Evolutionary conservation across 2,113 vertebrate genomes (phyloP).

Genomic region (Oceanodroma tethys): DNA sequence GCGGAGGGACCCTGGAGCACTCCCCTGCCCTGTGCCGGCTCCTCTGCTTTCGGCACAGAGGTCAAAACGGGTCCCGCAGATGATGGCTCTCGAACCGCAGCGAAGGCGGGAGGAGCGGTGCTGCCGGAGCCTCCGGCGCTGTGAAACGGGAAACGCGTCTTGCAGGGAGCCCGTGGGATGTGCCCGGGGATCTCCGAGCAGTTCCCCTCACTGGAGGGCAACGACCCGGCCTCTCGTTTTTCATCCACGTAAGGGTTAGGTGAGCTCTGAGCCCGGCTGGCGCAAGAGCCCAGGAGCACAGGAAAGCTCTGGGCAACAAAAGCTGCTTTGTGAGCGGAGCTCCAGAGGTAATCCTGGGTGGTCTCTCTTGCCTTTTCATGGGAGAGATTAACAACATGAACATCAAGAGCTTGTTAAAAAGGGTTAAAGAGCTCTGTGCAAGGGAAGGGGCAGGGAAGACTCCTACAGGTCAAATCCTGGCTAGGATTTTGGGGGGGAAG

Average conservation of each 20-base stretch:
- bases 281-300: neutral
- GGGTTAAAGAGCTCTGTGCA: neutral
- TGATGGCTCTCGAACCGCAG: accelerated
- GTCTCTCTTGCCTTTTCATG: neutral
- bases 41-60: neutral
- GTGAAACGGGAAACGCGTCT: accelerated
- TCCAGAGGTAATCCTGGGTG: neutral
- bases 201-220: neutral
- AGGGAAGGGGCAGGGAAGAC: neutral
- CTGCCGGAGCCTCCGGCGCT: neutral
- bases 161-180: neutral
- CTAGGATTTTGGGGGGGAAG: neutral
- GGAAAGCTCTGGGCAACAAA: neutral
- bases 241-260: neutral
- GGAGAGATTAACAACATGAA: neutral
- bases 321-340: neutral
- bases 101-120: accelerated
- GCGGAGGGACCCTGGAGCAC: neutral
- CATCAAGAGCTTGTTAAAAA: neutral
- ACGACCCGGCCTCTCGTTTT: neutral
- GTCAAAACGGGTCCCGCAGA: accelerated
- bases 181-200: neutral
- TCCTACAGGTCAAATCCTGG: neutral
- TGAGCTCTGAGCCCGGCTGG: neutral
- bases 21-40: neutral